These are phyloP conservation scores for Sitophilus oryzae DNA, from an alignment of 1,140 invertebrate genomes.

Conservation along the genomic window DNA sequence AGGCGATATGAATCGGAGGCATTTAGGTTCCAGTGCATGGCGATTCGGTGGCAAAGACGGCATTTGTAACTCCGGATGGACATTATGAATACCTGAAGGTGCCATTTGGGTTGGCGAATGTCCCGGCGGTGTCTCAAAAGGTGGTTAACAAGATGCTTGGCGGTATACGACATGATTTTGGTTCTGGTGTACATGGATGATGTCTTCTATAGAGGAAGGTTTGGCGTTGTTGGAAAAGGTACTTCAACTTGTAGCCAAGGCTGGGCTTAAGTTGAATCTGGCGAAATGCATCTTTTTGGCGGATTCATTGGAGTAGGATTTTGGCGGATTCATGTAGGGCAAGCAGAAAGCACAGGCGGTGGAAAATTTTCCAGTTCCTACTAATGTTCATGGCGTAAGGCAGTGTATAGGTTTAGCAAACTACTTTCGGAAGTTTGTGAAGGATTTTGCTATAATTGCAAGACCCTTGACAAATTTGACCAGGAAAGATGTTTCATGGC, in stretches of 20 bases:
- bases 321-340: conserved; percentile 33
- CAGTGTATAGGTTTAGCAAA: conserved; percentile 37
- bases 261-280: conserved; percentile 34
- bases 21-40: conserved; percentile 33
- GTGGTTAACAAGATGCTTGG: conserved; percentile 6
- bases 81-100: conserved; percentile 44
- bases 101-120: conserved; percentile 46
- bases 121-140: conserved; percentile 30
- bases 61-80: conserved; percentile 39
- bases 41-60: conserved; percentile 37
- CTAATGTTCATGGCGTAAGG: conserved; percentile 25
- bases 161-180: not conserved
- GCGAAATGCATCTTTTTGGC: conserved; percentile 37
- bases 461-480: conserved; percentile 30
- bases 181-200: conserved; percentile 9
- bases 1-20: conserved; percentile 18
- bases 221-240: not conserved
- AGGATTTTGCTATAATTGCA: conserved; percentile 32
- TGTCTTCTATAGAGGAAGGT: not conserved
- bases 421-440: conserved; percentile 41
- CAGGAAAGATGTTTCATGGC: conserved; percentile 24
- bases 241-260: not conserved
- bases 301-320: conserved; percentile 32
- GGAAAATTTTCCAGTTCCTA: conserved; percentile 27
- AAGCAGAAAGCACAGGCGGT: conserved; percentile 34